Percentiles rank a stretch among this genome's conserved stretches.
Evolutionary conservation across 2,113 vertebrate genomes (phyloP).

Genomic region (Pelmatolapia mariae): DNA sequence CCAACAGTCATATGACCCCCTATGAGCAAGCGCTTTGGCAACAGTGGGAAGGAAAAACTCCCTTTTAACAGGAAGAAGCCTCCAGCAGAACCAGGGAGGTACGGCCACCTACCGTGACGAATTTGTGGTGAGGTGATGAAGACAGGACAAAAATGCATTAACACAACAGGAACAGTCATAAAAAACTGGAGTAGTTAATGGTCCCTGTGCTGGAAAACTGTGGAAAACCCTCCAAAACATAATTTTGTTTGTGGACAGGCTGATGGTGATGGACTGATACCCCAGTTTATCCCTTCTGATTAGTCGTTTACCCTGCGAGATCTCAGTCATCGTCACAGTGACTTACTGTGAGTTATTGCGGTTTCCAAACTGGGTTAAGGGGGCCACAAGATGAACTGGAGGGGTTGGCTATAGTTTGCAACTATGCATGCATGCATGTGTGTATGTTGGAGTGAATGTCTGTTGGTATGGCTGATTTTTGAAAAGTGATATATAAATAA

Average conservation of each 20-base stretch:
- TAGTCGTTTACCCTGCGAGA: not conserved
- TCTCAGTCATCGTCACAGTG: not conserved
- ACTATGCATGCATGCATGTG: not conserved
- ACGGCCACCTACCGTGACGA: accelerated
- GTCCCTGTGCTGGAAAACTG: no score
- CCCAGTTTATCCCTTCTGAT: not conserved
- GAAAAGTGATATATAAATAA: not conserved
- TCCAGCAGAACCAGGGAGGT: not conserved
- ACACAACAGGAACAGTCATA: not conserved
- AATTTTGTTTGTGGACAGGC: no score
- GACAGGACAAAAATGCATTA: not conserved
- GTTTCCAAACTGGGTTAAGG: not conserved
- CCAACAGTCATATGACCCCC: not conserved
- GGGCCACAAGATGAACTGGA: not conserved
- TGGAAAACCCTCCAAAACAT: no score
- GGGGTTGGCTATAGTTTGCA: not conserved
- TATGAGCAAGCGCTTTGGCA: not conserved
- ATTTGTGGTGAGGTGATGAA: not conserved
- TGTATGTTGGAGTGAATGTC: not conserved
- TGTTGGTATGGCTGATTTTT: not conserved
- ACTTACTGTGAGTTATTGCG: not conserved
- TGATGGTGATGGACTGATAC: no score
- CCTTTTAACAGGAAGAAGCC: not conserved
- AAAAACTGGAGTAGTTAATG: not conserved
- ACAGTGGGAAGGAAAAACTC: not conserved